Conservation (phyloP, 2,888 invertebrate genomes). For the Drosophila greeni region DNA sequence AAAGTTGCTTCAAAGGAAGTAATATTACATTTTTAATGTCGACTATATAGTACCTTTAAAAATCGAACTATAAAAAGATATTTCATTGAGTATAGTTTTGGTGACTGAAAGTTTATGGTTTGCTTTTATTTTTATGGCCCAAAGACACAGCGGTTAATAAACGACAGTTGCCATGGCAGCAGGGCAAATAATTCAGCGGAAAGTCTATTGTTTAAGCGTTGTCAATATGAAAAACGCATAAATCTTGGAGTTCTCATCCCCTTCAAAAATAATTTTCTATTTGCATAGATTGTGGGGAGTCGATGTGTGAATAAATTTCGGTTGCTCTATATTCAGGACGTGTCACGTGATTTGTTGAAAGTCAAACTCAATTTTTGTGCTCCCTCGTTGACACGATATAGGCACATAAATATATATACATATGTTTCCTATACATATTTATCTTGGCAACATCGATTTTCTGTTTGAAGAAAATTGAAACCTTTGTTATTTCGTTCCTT, state of each 20-base stretch:
- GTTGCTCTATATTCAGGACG: slow-evolving; percentile 35
- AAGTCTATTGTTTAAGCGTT: slow-evolving; percentile 66
- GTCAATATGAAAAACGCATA: slow-evolving; percentile 66
- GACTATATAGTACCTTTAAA: neutral
- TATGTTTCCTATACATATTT: slow-evolving; percentile 36
- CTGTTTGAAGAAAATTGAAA: slow-evolving; percentile 39
- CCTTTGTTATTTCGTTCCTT: slow-evolving; percentile 22
- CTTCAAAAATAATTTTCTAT: slow-evolving; percentile 51
- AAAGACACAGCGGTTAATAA: slow-evolving; percentile 18
- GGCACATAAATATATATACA: neutral
- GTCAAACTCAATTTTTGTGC: slow-evolving; percentile 49
- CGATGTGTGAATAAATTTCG: slow-evolving; percentile 56
- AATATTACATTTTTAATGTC: neutral
- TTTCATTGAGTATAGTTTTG: slow-evolving; percentile 26
- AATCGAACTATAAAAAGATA: neutral
- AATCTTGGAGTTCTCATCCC: slow-evolving; percentile 53
- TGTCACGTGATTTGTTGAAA: slow-evolving; percentile 67
- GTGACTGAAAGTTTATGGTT: slow-evolving; percentile 17
- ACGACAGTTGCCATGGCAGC: slow-evolving; percentile 56
- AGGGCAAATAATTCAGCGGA: slow-evolving; percentile 6
- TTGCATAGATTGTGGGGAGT: slow-evolving; percentile 66
- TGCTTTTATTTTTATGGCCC: slow-evolving; percentile 18
- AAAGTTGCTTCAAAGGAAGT: slow-evolving; percentile 11
- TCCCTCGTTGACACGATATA: slow-evolving; percentile 53
- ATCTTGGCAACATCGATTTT: slow-evolving; percentile 53